These are phyloP conservation scores for Resseliella maxima DNA, from an alignment of 2,888 invertebrate genomes.

Conservation along the genomic window DNA sequence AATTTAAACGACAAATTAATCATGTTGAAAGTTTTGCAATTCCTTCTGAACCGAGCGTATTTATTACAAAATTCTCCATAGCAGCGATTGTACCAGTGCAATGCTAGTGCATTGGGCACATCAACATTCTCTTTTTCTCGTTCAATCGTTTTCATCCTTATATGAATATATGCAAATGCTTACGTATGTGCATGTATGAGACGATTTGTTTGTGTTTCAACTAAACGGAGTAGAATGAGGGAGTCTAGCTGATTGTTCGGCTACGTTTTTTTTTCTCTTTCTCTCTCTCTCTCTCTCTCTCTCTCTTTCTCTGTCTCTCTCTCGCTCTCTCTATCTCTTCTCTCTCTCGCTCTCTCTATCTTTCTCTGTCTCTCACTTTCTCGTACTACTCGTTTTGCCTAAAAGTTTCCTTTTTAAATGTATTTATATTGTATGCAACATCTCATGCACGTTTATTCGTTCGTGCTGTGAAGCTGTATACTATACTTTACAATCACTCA, in stretches of 20 bases:
- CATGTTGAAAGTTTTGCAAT: conserved; percentile 51
- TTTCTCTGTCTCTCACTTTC: no score
- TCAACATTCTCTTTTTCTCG: neutral
- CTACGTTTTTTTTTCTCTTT: conserved; percentile 5
- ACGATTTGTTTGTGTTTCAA: conserved; percentile 17
- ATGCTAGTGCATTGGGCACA: neutral
- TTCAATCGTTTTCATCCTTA: neutral
- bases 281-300: no score
- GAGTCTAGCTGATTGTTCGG: conserved; percentile 34
- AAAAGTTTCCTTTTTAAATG: conserved; percentile 38
- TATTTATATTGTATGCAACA: conserved; percentile 38
- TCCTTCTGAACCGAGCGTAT: conserved; percentile 24
- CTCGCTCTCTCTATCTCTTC: no score
- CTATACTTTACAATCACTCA: neutral
- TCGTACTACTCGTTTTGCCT: neutral
- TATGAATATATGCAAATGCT: neutral
- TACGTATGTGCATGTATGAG: neutral
- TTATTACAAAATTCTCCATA: neutral
- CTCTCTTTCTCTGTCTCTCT: no score
- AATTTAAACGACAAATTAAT: conserved; percentile 52
- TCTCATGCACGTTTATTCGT: neutral
- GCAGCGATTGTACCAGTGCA: neutral
- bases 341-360: no score
- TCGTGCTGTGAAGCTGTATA: neutral
- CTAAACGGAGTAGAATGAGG: neutral